Conservation (phyloP, 2,797 vertebrate genomes). For the Pangasius krempfi region DNA sequence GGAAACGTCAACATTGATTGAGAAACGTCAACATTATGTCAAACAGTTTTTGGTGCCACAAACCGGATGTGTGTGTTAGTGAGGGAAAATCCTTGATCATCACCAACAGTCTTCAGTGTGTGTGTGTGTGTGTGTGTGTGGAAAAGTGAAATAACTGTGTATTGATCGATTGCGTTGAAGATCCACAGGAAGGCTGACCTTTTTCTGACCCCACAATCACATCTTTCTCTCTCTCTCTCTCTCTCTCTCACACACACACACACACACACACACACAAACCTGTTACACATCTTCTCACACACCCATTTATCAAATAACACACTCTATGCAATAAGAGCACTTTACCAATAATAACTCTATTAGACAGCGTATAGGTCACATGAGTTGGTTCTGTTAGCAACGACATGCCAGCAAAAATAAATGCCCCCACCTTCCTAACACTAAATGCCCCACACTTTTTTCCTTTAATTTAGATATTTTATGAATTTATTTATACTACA, state of each 20-base stretch:
- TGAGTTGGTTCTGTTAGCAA: neutral
- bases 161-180: neutral
- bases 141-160: neutral
- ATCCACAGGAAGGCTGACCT: neutral
- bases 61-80: neutral
- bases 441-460: neutral
- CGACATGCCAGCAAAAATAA: neutral
- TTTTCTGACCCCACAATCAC: slow-evolving; percentile 7
- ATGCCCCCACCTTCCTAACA: neutral
- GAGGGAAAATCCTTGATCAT: neutral
- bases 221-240: neutral
- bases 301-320: neutral
- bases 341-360: no score
- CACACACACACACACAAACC: neutral
- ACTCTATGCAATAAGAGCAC: neutral
- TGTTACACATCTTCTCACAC: neutral
- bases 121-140: neutral
- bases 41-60: neutral
- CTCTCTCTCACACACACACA: neutral
- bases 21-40: neutral
- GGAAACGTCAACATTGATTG: neutral
- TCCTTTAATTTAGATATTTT: no score
- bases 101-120: neutral
- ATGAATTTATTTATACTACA: no score
- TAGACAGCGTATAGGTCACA: neutral